phyloP scores from a whole-genome alignment of 1,140 invertebrate species.

The Drosophila chauvacae region DNA sequence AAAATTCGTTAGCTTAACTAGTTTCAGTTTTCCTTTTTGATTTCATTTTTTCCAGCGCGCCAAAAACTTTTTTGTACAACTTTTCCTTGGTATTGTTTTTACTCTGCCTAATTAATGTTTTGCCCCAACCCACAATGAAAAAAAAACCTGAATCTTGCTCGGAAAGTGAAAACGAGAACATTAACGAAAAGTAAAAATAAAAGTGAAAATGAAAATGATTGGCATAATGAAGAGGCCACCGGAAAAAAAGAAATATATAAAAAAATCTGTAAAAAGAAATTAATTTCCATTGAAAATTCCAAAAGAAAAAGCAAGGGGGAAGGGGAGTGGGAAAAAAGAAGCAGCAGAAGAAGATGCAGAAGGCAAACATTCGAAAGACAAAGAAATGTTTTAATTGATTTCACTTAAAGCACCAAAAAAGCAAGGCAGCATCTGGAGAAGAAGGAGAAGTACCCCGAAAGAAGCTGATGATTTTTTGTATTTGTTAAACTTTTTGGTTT shows the following conservation, averaged over 20 bases:
- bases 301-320: slow-evolving; percentile 53
- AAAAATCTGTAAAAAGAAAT: slow-evolving; percentile 60
- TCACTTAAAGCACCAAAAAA: slow-evolving; percentile 77
- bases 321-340: slow-evolving; percentile 3
- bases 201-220: slow-evolving; percentile 77
- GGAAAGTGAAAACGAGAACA: slow-evolving; percentile 77
- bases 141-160: slow-evolving; percentile 38
- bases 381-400: slow-evolving; percentile 83
- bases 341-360: slow-evolving; percentile 47
- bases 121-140: background rate
- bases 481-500: slow-evolving; percentile 48
- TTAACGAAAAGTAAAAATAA: slow-evolving; percentile 57
- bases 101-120: slow-evolving; percentile 35
- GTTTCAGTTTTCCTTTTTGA: background rate
- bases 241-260: slow-evolving; percentile 12
- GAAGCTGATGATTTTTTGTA: slow-evolving; percentile 54
- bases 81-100: slow-evolving; percentile 26
- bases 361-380: slow-evolving; percentile 76
- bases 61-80: slow-evolving; percentile 21
- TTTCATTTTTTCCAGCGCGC: background rate
- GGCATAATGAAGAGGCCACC: slow-evolving; percentile 47
- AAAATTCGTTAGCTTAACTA: slow-evolving; percentile 8
- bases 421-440: slow-evolving; percentile 34
- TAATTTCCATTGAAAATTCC: slow-evolving; percentile 80
- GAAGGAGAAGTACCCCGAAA: slow-evolving; percentile 58